These are phyloP conservation scores for Gobius niger DNA, from an alignment of 2,113 vertebrate species.

Conservation along the genomic window DNA sequence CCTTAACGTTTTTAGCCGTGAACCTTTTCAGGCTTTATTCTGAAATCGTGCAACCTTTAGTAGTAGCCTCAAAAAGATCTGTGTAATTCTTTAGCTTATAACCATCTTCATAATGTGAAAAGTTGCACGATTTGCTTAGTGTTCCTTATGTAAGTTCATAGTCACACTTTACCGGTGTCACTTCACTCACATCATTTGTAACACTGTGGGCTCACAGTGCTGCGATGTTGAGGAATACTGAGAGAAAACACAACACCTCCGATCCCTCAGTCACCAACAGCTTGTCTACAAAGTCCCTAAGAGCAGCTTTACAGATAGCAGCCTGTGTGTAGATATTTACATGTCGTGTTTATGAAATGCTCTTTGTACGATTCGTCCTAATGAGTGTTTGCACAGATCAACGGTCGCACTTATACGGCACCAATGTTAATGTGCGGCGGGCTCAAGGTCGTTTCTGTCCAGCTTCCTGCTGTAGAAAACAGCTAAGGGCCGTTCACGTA, in stretches of 20 bases:
- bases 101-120: neutral
- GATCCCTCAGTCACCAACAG: slow-evolving; percentile 4
- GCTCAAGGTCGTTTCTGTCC: slow-evolving; percentile 22
- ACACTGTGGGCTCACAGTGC: neutral
- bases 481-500: slow-evolving; percentile 3
- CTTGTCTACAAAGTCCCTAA: slow-evolving; percentile 27
- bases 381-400: slow-evolving; percentile 38
- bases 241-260: slow-evolving; percentile 38
- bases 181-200: slow-evolving; percentile 3
- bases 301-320: slow-evolving; percentile 17
- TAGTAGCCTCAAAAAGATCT: too few relatives aligned
- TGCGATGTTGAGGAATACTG: neutral
- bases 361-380: slow-evolving; percentile 25
- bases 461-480: slow-evolving; percentile 18
- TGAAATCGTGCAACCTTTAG: too few relatives aligned
- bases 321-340: slow-evolving; percentile 25
- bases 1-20: too few relatives aligned
- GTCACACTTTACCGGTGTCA: neutral
- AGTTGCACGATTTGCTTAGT: neutral
- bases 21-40: too few relatives aligned
- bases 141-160: neutral
- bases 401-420: slow-evolving; percentile 23
- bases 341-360: slow-evolving; percentile 29
- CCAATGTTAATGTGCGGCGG: neutral
- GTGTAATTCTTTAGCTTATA: too few relatives aligned